Evolutionary conservation across 1,140 invertebrate genomes (phyloP), one percentile per base, ranked within the genome.

Genomic region (Drosophila kanapiae): DNA sequence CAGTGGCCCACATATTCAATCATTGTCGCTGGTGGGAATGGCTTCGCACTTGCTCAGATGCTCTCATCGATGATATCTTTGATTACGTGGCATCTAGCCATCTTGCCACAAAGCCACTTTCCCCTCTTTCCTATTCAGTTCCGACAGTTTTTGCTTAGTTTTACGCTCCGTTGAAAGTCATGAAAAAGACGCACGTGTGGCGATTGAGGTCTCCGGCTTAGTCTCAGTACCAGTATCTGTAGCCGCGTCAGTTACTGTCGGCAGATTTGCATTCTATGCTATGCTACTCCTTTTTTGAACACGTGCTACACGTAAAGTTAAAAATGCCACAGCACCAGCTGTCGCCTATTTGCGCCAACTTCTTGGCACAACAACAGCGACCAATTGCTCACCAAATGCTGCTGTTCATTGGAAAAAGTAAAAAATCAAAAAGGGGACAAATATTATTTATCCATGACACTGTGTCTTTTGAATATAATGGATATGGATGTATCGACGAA

Each of bases 61-160:
- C 31, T 49, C 31, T 68, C 74, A 75, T 67, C 64, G 57, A 45
- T 58, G 58, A 48, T 57, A 57, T 38, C 61, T 38, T 45, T 71
- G 71, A 65, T 74, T 31, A 78, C 74, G 65, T 43, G 35, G 62
- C 43, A 54, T 35, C 45, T 23, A 51, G 48, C 14, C 77, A 78
- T 43, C 61, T 75, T 62, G 57, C 60, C 63, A 18, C 33, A 33
- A 13, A 5, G 38, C 33, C 29, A 23, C 45, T 14, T 29, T 6
- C 13, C 6, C 31, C 14, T 10, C 23, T n/a, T 27, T 16, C 11
- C 4, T 27, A n/a, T 58, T 18, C 63, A 14, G 67, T 47, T 35
- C 54, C 63, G 72, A 84, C 72, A 84, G 77, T 84, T 84, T 84
- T 80, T 72, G 72, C 77, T 77, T 69, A 77, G 59, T 80, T 83